Percentiles rank a stretch among this genome's conserved stretches.
phyloP scores from a whole-genome alignment of 2,888 invertebrate genomes.

The Patella depressa region DNA sequence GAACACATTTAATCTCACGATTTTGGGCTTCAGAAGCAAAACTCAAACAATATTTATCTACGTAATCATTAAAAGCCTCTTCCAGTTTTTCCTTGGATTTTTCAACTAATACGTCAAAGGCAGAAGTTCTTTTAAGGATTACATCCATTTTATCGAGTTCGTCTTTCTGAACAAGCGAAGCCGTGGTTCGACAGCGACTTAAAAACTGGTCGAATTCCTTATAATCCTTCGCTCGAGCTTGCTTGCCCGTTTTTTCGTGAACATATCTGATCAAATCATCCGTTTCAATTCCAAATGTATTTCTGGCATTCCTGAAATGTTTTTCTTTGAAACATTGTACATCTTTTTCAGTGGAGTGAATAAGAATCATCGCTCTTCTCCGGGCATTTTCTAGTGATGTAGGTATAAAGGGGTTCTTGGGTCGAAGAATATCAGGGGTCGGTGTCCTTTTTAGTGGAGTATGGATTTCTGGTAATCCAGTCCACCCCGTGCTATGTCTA shows the following conservation, averaged over 20 bases:
- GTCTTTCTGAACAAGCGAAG: conserved; percentile 14
- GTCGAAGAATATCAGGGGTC: background rate
- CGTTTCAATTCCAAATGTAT: conserved; percentile 23
- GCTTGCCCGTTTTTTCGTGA: conserved; percentile 27
- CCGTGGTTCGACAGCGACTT: conserved; percentile 6
- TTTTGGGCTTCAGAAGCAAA: conserved; percentile 51
- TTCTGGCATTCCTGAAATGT: conserved; percentile 24
- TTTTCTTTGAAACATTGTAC: conserved; percentile 43
- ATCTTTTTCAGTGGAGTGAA: conserved; percentile 51
- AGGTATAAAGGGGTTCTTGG: conserved; percentile 32
- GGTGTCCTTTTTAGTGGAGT: background rate
- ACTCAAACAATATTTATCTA: conserved; percentile 55
- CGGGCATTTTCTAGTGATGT: conserved; percentile 59
- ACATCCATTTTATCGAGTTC: conserved; percentile 17
- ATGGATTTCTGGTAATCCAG: background rate
- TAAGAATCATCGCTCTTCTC: conserved; percentile 53
- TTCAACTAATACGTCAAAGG: conserved; percentile 27
- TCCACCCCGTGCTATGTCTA: background rate
- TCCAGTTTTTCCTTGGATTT: conserved; percentile 18
- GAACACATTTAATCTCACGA: conserved; percentile 47
- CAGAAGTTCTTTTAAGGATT: conserved; percentile 13
- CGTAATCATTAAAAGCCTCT: conserved; percentile 30
- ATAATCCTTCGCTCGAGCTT: conserved; percentile 25
- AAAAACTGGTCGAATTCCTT: conserved; percentile 29
- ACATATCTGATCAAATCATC: conserved; percentile 33